phyloP scores from a whole-genome alignment of 2,888 invertebrate species.

The Crioceris asparagi region DNA sequence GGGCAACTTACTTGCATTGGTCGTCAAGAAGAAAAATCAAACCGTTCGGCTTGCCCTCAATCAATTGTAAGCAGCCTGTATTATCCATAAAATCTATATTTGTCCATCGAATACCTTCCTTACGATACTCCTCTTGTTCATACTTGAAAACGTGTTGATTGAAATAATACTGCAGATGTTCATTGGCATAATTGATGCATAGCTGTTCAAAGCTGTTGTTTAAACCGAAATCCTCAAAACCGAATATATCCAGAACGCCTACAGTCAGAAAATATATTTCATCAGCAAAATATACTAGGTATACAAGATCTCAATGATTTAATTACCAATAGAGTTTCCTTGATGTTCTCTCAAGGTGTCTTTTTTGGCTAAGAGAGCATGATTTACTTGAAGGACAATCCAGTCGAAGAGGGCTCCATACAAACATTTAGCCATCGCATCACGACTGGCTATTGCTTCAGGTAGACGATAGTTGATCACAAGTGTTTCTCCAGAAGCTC shows the following conservation, averaged over 20 bases:
- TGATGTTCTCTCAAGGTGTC: conserved; percentile 77
- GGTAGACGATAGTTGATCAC: conserved; percentile 84
- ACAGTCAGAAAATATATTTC: neutral
- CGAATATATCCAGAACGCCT: conserved; percentile 66
- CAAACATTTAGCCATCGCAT: conserved; percentile 94
- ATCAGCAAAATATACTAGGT: neutral
- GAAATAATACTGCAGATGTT: conserved; percentile 94
- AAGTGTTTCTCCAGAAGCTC: conserved; percentile 79
- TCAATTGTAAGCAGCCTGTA: conserved; percentile 85
- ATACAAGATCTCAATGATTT: neutral
- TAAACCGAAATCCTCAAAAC: conserved; percentile 89
- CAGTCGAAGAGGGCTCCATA: conserved; percentile 95
- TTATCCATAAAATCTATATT: conserved; percentile 95
- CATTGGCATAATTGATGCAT: conserved; percentile 96
- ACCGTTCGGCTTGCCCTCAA: conserved; percentile 84
- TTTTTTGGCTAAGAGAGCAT: conserved; percentile 84
- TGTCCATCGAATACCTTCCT: conserved; percentile 90
- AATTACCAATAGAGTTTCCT: conserved; percentile 76
- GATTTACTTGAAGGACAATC: conserved; percentile 94
- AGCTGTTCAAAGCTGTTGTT: conserved; percentile 92
- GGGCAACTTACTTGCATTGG: conserved; percentile 74
- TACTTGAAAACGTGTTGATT: conserved; percentile 98
- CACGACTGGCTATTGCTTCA: conserved; percentile 82
- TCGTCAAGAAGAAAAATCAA: conserved; percentile 86
- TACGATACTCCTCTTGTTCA: conserved; percentile 90